Evolutionary conservation across 1,140 invertebrate genomes (phyloP), one percentile per base, ranked within the genome.

Genomic region (Cecropterus lyciades): DNA sequence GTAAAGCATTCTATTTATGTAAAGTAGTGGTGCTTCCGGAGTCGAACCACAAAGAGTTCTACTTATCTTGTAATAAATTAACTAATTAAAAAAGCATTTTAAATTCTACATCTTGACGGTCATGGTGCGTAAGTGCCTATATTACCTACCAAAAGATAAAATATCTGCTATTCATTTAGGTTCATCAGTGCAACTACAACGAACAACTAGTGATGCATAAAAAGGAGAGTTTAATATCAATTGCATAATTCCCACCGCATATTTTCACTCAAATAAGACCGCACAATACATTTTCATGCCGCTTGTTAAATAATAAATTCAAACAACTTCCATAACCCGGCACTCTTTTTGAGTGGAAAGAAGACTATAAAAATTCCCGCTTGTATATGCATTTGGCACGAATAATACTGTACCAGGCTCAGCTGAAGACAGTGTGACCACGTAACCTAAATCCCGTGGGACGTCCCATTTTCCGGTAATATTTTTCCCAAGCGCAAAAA

Each of bases 301-400:
- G 53, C 53, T 56, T 48, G 57, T 63, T 63, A 52, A 63, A 63
- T 63, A 63, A 63, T 63, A 63, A 63, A 51, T 63, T 63, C 59
- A 24, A 52, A 63, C 48, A 63, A 63, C 46, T 49, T 51, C 33
- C 17, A 63, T 63, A 52, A 52, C 59, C 16, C 30, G 48, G 59
- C 59, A 63, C 59, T 63, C 59, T 63, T 63, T 63, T 63, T 63
- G 48, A 63, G 59, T 63, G 37, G 59, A 63, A 62, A 63, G 59
- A 40, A 49, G 48, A 51, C 46, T 63, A 63, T 63, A 63, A 63
- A 63, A 63, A 40, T 63, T 63, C 48, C 24, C 59, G 48, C 59
- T 62, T 52, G 33, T 63, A 30, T 52, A 52, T 63, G 59, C 48
- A 63, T 63, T 63, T 63, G 59, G 59, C 59, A 63, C 59, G 59